Evolutionary conservation across 2,797 vertebrate species (phyloP), one percentile per base, ranked within the genome.

Genomic region (Chaetophractus vellerosus): DNA sequence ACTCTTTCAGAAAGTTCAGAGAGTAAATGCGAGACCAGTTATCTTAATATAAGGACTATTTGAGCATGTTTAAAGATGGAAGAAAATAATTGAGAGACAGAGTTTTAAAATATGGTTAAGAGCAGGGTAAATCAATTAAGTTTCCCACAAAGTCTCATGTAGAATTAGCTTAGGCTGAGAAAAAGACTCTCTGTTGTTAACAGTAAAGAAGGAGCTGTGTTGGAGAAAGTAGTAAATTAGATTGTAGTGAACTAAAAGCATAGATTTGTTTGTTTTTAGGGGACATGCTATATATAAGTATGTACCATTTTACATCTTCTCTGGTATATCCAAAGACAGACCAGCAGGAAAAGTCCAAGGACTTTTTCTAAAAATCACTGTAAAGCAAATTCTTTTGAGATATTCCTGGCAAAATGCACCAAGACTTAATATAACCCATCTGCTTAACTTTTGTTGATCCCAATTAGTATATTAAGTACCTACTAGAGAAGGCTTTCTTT

Each of bases 271-370:
- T 76, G n/a, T 57, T 90, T 82, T 36, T 16, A 63, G 85, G 91
- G 2, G 12, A 6, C 11, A 68, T 68, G 79, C 23, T 50, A 4
- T 66, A 38, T 24, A 41, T 59, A 38, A 36, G 24, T 59, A 36
- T 38, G 72, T 69, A 8, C 3, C 26, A 64, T 85, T 71, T 87
- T 92, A 57, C 18, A 78, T 61, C 36, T 94, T 78, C 15, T 92
- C 5, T 84, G 21, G 0, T 45, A 10, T 80, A 69, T 74, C 9
- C 1, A 10, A 68, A 76, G 87, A 59, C 18, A 45, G 26, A 75
- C 2, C 11, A 52, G 1, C 21, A 15, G 31, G 61, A 79, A 91
- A 28, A 89, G 4, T 31, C 78, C 41, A 41, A 63, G 5, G 2
- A 6, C 14, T 75, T 88, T 91, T 55, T 83, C 31, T 79, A 63